Evolutionary conservation across 2,113 vertebrate species (phyloP), one percentile per base, ranked within the genome.

Genomic region (Apteryx owenii): DNA sequence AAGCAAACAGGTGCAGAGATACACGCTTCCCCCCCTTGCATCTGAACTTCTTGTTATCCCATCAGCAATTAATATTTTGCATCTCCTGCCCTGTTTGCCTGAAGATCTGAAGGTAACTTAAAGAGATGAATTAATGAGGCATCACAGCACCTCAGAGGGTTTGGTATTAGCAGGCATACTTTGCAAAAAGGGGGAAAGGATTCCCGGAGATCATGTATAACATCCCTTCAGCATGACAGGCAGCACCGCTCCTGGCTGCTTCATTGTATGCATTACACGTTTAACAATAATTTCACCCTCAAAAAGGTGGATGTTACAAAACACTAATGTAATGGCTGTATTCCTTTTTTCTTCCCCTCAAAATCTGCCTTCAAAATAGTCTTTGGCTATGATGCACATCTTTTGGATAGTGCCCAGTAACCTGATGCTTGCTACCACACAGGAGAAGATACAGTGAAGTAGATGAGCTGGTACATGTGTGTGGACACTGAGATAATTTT

Each of bases 61-160:
- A 51, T 5, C 5, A 13, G 48, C 50, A 91, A 90, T 77, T 91
- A 90, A 61, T 68, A 38, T 70, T 82, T 93, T 68, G 33, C 44
- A 36, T 76, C 91, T 94, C 46, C 56, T 70, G 62, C 58, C 88
- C 40, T 85, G 92, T 81, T 95, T 73, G 90, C 82, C 56, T 73
- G 90, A 95, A 76, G 68, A 97, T 58, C 25, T 19, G 90, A 61
- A 94, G 31, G 62, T 61, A 64, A 65, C 78, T 93, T 73, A 61
- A 19, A 83, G 56, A n/a, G 64, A 62, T 76, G 68, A 94, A 95
- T 88, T 93, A 85, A 93, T 86, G 64, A 95, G 84, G 61, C 10
- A 5, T 36, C 61, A 4, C 48, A 75, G 66, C 88, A 73, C 46
- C 51, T 73, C 8, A 1, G 85, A 60, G 76, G 38, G 51, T 28